Conservation (phyloP, 2,113 vertebrate genomes). For the Sminthopsis crassicaudata region DNA sequence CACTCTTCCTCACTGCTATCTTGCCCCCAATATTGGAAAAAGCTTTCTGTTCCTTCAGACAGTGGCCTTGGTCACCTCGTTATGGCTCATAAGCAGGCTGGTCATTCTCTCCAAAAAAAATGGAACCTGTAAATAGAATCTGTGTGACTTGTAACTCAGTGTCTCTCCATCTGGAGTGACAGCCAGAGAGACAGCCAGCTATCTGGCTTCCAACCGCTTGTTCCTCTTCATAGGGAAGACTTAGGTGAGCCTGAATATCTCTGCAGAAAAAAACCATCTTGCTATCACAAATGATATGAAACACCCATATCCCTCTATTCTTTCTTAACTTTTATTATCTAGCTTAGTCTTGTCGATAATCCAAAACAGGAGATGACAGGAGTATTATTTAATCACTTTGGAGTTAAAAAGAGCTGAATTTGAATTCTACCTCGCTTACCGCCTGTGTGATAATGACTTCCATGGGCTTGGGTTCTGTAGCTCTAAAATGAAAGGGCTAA, state of each 20-base stretch:
- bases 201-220: neutral
- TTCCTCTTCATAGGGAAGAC: neutral
- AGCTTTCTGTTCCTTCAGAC: neutral
- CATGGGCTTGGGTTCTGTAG: neutral
- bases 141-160: neutral
- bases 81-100: neutral
- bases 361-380: neutral
- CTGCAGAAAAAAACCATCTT: neutral
- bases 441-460: neutral
- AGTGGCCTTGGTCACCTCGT: neutral
- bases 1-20: neutral
- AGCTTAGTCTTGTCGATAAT: neutral
- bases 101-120: neutral
- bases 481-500: neutral
- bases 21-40: neutral
- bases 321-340: neutral
- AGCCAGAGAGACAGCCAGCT: neutral
- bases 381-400: neutral
- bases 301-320: neutral
- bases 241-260: neutral
- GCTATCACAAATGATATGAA: neutral
- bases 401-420: neutral
- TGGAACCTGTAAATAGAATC: neutral
- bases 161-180: neutral
- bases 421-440: neutral